These are phyloP conservation scores for Elaphurus davidianus DNA, from an alignment of 2,113 vertebrate genomes.

Conservation along the genomic window DNA sequence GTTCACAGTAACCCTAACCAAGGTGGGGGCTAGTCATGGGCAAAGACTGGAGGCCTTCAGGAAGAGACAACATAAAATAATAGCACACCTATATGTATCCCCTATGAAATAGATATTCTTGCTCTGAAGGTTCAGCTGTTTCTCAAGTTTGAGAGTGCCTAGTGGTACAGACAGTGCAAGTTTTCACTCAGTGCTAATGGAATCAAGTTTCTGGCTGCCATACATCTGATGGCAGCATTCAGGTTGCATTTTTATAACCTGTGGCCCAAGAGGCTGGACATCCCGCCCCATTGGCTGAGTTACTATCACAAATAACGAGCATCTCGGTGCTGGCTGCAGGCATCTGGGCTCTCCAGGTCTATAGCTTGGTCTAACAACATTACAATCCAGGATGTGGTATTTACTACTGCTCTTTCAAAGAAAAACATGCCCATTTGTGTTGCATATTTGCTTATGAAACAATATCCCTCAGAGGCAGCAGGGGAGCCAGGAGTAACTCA, in stretches of 20 bases:
- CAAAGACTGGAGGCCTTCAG: background rate
- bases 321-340: background rate
- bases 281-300: background rate
- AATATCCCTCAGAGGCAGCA: background rate
- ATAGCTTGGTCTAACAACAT: background rate
- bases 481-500: background rate
- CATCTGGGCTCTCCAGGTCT: background rate
- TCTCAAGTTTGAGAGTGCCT: background rate
- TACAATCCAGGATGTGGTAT: background rate
- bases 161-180: background rate
- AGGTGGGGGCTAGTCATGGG: background rate
- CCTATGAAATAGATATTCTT: background rate
- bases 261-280: background rate
- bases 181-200: background rate
- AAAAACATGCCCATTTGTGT: background rate
- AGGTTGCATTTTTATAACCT: background rate
- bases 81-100: background rate
- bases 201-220: background rate
- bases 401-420: background rate
- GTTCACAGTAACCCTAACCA: background rate
- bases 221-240: background rate
- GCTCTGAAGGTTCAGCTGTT: background rate
- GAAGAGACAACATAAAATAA: background rate
- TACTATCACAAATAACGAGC: background rate
- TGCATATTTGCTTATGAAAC: constrained; percentile 7